These are phyloP conservation scores for Leptinotarsa tumamoca DNA, from an alignment of 2,888 invertebrate species.

Conservation along the genomic window DNA sequence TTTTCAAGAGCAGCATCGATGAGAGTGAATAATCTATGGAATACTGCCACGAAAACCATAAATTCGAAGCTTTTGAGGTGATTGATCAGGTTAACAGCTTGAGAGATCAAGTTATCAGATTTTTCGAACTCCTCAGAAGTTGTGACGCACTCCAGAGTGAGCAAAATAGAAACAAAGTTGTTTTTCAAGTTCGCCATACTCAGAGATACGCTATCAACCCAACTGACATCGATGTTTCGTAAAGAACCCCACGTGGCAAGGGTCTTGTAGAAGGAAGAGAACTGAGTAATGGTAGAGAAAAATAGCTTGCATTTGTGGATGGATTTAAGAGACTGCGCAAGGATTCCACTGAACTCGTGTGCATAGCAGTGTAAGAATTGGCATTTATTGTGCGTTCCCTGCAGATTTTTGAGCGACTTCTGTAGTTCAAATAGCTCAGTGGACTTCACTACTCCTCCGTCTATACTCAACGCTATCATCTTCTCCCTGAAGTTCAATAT, in stretches of 20 bases:
- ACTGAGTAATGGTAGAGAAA: slow-evolving; percentile 23
- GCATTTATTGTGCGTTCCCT: slow-evolving; percentile 8
- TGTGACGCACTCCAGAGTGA: slow-evolving; percentile 28
- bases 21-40: slow-evolving; percentile 21
- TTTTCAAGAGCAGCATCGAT: slow-evolving; percentile 12
- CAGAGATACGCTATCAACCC: slow-evolving; percentile 13
- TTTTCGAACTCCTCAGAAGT: slow-evolving; percentile 31
- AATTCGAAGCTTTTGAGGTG: slow-evolving; percentile 32
- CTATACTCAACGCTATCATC: slow-evolving; percentile 34
- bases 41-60: slow-evolving; percentile 26
- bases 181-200: slow-evolving; percentile 26
- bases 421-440: slow-evolving; percentile 35
- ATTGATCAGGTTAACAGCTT: slow-evolving; percentile 28
- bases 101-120: not conserved
- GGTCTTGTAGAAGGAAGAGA: slow-evolving; percentile 18
- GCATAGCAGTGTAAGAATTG: slow-evolving; percentile 33
- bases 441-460: slow-evolving; percentile 34
- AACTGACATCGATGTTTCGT: not conserved
- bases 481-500: slow-evolving; percentile 34
- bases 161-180: slow-evolving; percentile 23
- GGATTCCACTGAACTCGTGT: slow-evolving; percentile 27
- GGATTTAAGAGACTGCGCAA: slow-evolving; percentile 27
- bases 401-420: slow-evolving; percentile 26
- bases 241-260: not conserved
- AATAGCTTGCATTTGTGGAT: slow-evolving; percentile 34